These are phyloP conservation scores for Actenoides lindsayi DNA, from an alignment of 2,113 vertebrate genomes.

Conservation along the genomic window DNA sequence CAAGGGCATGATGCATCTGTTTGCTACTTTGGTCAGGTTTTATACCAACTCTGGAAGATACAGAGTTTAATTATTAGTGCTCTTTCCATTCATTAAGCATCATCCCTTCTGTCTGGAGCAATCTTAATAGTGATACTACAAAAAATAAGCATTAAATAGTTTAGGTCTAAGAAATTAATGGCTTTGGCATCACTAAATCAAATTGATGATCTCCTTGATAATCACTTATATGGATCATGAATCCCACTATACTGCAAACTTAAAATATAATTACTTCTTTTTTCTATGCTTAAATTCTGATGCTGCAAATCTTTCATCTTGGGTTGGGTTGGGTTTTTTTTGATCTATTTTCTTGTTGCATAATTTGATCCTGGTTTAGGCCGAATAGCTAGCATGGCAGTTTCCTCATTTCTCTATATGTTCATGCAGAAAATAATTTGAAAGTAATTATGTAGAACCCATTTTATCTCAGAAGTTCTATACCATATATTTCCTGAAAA, in stretches of 20 bases:
- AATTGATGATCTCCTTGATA: conserved; percentile 34
- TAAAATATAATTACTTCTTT: background rate
- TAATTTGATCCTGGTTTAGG: conserved; percentile 13
- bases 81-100: conserved; percentile 40
- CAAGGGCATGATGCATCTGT: conserved; percentile 57
- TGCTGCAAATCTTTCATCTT: conserved; percentile 16
- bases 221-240: conserved; percentile 26
- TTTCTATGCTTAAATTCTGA: conserved; percentile 9
- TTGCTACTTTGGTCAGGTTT: conserved; percentile 58
- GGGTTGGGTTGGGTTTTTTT: background rate
- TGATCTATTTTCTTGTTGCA: conserved; percentile 26
- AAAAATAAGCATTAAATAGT: conserved; percentile 30
- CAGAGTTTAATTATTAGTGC: conserved; percentile 49
- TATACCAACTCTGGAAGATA: conserved; percentile 45
- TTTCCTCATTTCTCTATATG: background rate
- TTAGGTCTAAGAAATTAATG: conserved; percentile 41
- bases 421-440: background rate
- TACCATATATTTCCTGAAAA: background rate
- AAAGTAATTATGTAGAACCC: background rate
- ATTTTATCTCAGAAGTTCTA: conserved; percentile 6
- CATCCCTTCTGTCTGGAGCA: conserved; percentile 63
- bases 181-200: conserved; percentile 36
- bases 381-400: background rate
- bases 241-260: background rate
- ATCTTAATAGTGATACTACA: conserved; percentile 34